Base-by-base conservation (phyloP, 2,888 invertebrate species). In the Belgica antarctica region DNA sequence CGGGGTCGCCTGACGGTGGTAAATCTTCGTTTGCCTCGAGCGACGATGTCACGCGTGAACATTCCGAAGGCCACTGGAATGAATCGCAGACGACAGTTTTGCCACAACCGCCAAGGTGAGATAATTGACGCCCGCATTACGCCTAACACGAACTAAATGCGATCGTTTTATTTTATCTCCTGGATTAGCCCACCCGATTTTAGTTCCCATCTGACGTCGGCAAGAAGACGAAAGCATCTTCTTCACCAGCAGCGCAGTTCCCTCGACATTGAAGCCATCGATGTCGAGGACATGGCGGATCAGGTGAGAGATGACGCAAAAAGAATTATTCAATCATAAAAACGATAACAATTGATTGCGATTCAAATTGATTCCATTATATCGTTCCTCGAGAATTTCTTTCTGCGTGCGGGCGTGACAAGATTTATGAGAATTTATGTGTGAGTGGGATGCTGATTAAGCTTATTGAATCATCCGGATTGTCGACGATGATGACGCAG, bases 1-100 rank as follows among this genome's bases (percentile, higher is more conserved):
- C 89, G 3, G 88, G 89, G 5, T 91, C 90, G 78, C 90, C 89
- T 62, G 92, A 92, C n/a, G 62, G 36, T 24, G 47, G 68, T 28
- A 31, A 25, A 10, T 59, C 79, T 7, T 92, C 92, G 10, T 80
- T 92, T 72, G 87, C 89, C n/a, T 68, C 68, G 24, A 90, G 90
- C 74, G 91, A 91, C 77, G 74, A 61, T 15, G 81, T 83, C 63
- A 89, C 86, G 27, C 82, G 89, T 76, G 92, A 92, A 78, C 91
- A 92, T 78, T 92, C 92, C 61, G 92, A 93, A 77, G 89, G 90
- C 63, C 87, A 90, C 76, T 92, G 92, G 92, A 93, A 92, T 80
- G 92, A 92, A 81, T 92, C 92, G 10, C 92, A 93, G 81, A 88
- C 89, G 7, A 92, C 92, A 0, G 90, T 92, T 15, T 82, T 91